phyloP scores from a whole-genome alignment of 1,140 invertebrate species.

The Drosophila albomicans region DNA sequence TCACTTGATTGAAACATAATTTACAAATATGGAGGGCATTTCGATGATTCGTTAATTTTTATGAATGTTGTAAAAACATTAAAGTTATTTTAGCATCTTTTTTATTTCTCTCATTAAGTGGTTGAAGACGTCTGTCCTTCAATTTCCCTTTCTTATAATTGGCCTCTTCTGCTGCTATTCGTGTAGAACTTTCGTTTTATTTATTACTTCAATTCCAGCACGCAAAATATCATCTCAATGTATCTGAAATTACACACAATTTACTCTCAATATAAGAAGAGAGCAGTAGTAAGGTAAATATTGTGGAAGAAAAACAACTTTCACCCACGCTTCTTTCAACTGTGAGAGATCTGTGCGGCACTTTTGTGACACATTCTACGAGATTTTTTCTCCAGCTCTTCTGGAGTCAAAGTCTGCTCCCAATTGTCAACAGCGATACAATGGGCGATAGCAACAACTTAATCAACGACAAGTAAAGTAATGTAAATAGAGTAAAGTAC shows the following conservation, averaged over 20 bases:
- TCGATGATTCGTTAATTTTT: background rate
- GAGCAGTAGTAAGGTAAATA: background rate
- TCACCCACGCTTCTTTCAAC: slow-evolving; percentile 41
- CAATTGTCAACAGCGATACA: slow-evolving; percentile 33
- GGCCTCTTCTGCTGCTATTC: background rate
- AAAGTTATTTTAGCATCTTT: too few relatives aligned
- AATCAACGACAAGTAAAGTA: slow-evolving; percentile 39
- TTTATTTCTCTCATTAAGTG: too few relatives aligned
- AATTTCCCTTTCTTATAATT: slow-evolving; percentile 1
- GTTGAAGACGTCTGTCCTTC: too few relatives aligned
- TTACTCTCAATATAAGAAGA: slow-evolving; percentile 10
- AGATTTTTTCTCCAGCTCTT: slow-evolving; percentile 9
- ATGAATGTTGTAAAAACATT: background rate
- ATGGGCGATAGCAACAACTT: slow-evolving; percentile 35
- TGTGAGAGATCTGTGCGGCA: slow-evolving; percentile 33
- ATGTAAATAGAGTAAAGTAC: slow-evolving; percentile 16
- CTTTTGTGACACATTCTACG: slow-evolving; percentile 45
- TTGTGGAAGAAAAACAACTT: slow-evolving; percentile 35
- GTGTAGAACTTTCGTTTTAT: slow-evolving; percentile 27
- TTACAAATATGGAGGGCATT: background rate
- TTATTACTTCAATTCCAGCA: slow-evolving; percentile 7
- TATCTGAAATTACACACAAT: slow-evolving; percentile 5
- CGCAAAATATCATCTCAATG: slow-evolving; percentile 18
- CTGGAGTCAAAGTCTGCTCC: slow-evolving; percentile 12
- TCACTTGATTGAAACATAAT: background rate